phyloP scores from a whole-genome alignment of 2,113 vertebrate genomes.

The Coptodon rendalli region DNA sequence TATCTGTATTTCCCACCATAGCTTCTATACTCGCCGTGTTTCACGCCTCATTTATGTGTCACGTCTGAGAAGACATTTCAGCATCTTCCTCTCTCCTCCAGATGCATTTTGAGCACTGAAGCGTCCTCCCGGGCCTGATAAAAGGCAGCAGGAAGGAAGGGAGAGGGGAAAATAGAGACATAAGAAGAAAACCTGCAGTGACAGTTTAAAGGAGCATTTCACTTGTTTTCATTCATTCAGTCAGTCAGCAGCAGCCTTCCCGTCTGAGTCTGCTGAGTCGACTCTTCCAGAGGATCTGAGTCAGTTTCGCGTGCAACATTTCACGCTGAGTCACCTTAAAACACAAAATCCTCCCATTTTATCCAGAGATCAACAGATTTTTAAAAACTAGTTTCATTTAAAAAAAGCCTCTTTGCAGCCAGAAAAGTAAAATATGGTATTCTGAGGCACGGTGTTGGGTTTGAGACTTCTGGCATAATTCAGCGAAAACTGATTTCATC shows the following conservation, averaged over 20 bases:
- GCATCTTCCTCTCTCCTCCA: neutral
- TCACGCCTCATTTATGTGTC: neutral
- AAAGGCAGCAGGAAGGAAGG: neutral
- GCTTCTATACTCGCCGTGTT: neutral
- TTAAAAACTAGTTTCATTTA: fast-evolving
- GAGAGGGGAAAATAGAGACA: neutral
- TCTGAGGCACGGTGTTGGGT: neutral
- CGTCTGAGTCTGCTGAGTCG: neutral
- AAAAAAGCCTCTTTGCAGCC: neutral
- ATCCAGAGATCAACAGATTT: fast-evolving
- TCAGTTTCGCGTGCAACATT: neutral
- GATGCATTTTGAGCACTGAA: neutral
- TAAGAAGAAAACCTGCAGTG: neutral
- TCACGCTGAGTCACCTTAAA: neutral
- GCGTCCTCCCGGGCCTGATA: fast-evolving
- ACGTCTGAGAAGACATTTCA: neutral
- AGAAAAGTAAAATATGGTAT: neutral
- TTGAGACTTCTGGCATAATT: neutral
- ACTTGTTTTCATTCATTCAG: neutral
- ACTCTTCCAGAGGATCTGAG: neutral
- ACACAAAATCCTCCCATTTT: neutral
- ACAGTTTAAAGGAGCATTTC: neutral
- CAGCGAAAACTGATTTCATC: fast-evolving
- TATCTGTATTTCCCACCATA: neutral
- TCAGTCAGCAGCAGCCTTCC: neutral